Percentiles rank a stretch among this genome's conserved stretches.
phyloP scores from a whole-genome alignment of 2,113 vertebrate genomes.

The Phocoena phocoena region DNA sequence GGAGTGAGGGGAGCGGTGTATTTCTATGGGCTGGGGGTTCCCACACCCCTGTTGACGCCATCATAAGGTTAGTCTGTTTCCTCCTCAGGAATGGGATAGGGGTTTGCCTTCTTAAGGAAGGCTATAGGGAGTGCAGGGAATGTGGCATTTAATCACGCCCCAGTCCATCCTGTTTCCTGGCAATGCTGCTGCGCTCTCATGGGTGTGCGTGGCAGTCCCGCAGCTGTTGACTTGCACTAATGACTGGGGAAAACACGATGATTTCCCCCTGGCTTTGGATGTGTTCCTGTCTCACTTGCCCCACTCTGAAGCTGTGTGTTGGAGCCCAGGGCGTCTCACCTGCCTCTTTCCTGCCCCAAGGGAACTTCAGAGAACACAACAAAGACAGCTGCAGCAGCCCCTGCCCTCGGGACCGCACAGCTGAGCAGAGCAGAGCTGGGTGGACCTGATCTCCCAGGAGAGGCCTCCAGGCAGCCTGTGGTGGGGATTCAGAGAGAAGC shows the following conservation, averaged over 20 bases:
- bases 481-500: not conserved
- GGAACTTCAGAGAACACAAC: not conserved
- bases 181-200: fast-evolving
- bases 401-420: not conserved
- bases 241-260: not conserved
- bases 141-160: not conserved
- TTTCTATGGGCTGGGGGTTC: not conserved
- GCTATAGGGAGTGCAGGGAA: fast-evolving
- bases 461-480: not conserved
- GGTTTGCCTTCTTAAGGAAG: not conserved
- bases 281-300: not conserved
- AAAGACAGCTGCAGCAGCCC: not conserved
- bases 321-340: not conserved
- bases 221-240: not conserved
- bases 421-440: not conserved
- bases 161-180: fast-evolving
- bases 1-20: not conserved
- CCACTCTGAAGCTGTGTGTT: not conserved
- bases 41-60: not conserved
- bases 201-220: fast-evolving
- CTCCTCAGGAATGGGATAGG: not conserved
- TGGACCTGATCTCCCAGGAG: not conserved
- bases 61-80: not conserved
- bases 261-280: not conserved
- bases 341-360: not conserved